Percentiles rank a stretch among this genome's conserved stretches.
Evolutionary conservation across 1,140 invertebrate genomes (phyloP).

Genomic region (Drosophila takahashii): DNA sequence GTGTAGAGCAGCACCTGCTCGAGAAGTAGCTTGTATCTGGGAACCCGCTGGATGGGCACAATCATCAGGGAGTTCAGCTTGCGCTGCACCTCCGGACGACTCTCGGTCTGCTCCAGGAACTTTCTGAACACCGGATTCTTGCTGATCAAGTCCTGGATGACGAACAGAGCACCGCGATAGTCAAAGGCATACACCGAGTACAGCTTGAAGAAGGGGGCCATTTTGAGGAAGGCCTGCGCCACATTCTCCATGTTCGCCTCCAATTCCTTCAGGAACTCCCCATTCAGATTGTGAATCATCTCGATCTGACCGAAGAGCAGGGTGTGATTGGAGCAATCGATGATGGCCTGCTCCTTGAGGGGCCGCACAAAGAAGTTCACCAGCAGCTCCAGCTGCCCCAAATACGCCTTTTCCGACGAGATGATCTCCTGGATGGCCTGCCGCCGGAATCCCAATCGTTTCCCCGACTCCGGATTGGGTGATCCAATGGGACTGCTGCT

Average conservation of each 20-base stretch:
- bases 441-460: constrained; percentile 85
- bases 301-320: constrained; percentile 90
- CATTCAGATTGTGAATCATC: constrained; percentile 90
- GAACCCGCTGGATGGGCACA: constrained; percentile 91
- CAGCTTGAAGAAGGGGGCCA: constrained; percentile 91
- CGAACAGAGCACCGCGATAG: constrained; percentile 87
- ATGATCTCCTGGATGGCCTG: constrained; percentile 89
- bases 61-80: constrained; percentile 90
- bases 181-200: constrained; percentile 92
- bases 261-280: constrained; percentile 88
- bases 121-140: constrained; percentile 87
- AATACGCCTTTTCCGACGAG: constrained; percentile 89
- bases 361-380: constrained; percentile 90
- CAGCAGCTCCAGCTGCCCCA: constrained; percentile 89
- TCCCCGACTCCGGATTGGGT: constrained; percentile 84
- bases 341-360: constrained; percentile 86
- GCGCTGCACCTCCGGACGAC: constrained; percentile 88
- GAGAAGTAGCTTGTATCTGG: constrained; percentile 90
- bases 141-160: constrained; percentile 87
- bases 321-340: constrained; percentile 86
- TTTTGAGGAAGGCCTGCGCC: constrained; percentile 88
- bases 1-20: constrained; percentile 89
- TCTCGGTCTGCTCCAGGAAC: constrained; percentile 89
- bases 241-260: constrained; percentile 87
- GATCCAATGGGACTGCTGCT: constrained; percentile 72